A percentile compares a stretch with the other conserved stretches of the same genome.
Evolutionary conservation across 2,888 invertebrate genomes (phyloP).

Genomic region (Elegia similella): DNA sequence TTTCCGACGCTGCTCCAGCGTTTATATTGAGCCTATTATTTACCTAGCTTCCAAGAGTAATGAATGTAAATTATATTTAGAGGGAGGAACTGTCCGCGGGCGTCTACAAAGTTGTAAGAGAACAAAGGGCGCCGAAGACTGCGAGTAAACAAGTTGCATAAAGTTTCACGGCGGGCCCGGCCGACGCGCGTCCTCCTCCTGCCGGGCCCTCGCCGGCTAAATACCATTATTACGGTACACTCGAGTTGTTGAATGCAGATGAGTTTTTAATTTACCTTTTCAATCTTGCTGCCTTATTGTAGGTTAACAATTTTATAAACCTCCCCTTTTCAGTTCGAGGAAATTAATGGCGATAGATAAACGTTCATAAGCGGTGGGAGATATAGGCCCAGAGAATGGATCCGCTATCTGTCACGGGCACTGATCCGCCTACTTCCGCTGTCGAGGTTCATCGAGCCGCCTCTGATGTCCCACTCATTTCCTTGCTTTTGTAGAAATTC

Average conservation of each 20-base stretch:
- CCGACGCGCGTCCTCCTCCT: constrained; percentile 40
- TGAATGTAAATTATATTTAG: constrained; percentile 72
- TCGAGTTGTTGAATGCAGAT: constrained; percentile 38
- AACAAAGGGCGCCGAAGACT: constrained; percentile 67
- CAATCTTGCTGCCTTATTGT: constrained; percentile 26
- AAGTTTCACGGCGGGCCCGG: constrained; percentile 50
- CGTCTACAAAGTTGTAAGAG: constrained; percentile 63
- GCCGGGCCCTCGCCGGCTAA: constrained; percentile 41
- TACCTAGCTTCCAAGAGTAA: constrained; percentile 45
- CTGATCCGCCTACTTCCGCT: constrained; percentile 16
- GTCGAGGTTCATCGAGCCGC: constrained; percentile 10
- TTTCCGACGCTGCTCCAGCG: constrained; percentile 16
- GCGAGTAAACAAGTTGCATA: constrained; percentile 74
- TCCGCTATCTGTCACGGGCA: constrained; percentile 11
- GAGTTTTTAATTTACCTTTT: constrained; percentile 33
- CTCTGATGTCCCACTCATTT: constrained; percentile 14
- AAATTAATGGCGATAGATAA: constrained; percentile 22
- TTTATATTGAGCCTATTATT: constrained; percentile 41
- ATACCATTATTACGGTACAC: constrained; percentile 55
- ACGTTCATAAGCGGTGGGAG: constrained; percentile 7
- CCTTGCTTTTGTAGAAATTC: constrained; percentile 11
- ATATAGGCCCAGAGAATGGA: background rate
- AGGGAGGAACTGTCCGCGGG: constrained; percentile 57
- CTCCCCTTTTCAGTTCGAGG: constrained; percentile 21
- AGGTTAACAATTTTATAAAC: constrained; percentile 20